Percentiles rank a stretch among this genome's conserved stretches.
Conservation (phyloP, 2,888 invertebrate species). For the Isotomurus palustris region DNA sequence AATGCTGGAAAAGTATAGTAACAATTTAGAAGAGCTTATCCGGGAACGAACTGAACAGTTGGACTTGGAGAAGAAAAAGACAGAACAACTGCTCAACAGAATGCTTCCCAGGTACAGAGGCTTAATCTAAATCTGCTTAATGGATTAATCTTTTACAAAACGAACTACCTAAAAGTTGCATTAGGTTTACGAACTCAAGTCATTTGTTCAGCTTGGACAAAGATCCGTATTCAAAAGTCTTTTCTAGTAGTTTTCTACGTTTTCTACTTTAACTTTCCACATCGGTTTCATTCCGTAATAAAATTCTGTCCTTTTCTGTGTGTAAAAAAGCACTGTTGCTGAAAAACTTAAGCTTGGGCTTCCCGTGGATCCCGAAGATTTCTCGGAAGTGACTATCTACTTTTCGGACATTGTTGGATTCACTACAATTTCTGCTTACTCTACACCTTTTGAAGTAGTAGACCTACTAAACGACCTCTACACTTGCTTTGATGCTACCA, state of each 20-base stretch:
- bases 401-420: slow-evolving; percentile 93
- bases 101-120: slow-evolving; percentile 83
- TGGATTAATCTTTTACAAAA: too few relatives aligned
- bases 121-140: too few relatives aligned
- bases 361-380: slow-evolving; percentile 84
- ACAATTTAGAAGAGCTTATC: slow-evolving; percentile 88
- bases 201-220: too few relatives aligned
- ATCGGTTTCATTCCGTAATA: too few relatives aligned
- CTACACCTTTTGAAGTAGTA: slow-evolving; percentile 86
- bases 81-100: slow-evolving; percentile 81
- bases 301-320: too few relatives aligned
- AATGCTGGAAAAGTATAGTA: slow-evolving; percentile 93
- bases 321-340: slow-evolving; percentile 83
- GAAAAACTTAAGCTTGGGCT: slow-evolving; percentile 84
- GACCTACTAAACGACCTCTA: slow-evolving; percentile 88
- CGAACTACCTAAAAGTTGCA: too few relatives aligned
- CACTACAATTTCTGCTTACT: slow-evolving; percentile 86
- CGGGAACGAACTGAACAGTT: slow-evolving; percentile 87
- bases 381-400: slow-evolving; percentile 78
- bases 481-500: slow-evolving; percentile 88
- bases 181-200: too few relatives aligned
- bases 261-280: too few relatives aligned
- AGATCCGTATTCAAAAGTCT: too few relatives aligned
- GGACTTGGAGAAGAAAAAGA: slow-evolving; percentile 92
- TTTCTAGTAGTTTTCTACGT: too few relatives aligned